A percentile compares a stretch with the other conserved stretches of the same genome.
phyloP scores from a whole-genome alignment of 2,888 invertebrate species.

The Erebia palarica region DNA sequence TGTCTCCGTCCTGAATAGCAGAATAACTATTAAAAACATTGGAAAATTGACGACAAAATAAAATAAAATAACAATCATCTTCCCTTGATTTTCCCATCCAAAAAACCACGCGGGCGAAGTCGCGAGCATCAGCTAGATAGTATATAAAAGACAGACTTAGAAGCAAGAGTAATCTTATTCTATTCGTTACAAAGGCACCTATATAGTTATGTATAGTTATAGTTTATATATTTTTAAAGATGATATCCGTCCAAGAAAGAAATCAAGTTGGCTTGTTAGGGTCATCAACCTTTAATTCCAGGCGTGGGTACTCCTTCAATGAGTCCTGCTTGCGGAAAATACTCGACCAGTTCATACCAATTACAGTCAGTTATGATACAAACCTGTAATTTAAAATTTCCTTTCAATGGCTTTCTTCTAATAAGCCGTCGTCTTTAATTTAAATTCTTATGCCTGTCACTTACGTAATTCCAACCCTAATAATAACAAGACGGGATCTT shows the following conservation, averaged over 20 bases:
- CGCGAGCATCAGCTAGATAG: too few species aligned
- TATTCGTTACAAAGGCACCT: too few species aligned
- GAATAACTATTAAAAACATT: too few species aligned
- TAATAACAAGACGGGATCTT: not conserved
- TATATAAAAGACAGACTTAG: too few species aligned
- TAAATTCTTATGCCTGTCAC: slow-evolving; percentile 21
- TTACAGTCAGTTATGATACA: slow-evolving; percentile 50
- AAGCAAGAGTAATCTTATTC: too few species aligned
- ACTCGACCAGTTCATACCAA: slow-evolving; percentile 48
- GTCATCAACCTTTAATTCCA: slow-evolving; percentile 57
- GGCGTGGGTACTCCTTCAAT: slow-evolving; percentile 56
- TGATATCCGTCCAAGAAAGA: not conserved
- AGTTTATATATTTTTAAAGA: not conserved
- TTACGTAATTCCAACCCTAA: slow-evolving; percentile 9
- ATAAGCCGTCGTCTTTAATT: slow-evolving; percentile 37
- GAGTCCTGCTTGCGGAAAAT: slow-evolving; percentile 50
- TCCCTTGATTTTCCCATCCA: too few species aligned
- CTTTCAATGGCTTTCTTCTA: slow-evolving; percentile 34
- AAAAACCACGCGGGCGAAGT: too few species aligned
- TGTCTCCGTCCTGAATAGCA: too few species aligned
- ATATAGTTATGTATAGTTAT: not conserved
- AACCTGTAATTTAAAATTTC: slow-evolving; percentile 63
- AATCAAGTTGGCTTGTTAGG: slow-evolving; percentile 50
- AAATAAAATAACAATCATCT: too few species aligned
- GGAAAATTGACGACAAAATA: too few species aligned